phyloP scores from a whole-genome alignment of 2,113 vertebrate genomes.

The Gadus macrocephalus region DNA sequence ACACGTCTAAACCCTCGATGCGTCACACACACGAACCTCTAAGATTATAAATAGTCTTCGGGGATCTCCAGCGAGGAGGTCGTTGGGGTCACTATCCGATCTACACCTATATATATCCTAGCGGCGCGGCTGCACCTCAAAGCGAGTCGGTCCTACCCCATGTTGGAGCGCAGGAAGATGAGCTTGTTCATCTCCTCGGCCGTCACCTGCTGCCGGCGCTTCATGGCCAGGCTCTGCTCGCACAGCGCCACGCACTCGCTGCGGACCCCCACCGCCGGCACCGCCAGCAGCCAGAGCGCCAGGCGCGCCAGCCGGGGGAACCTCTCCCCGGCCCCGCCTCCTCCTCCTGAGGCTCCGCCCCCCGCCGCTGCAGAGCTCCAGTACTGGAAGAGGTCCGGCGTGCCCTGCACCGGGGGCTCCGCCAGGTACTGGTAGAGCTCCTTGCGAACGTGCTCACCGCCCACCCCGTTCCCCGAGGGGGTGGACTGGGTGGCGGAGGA shows the following conservation, averaged over 20 bases:
- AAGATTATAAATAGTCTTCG: slow-evolving; percentile 59
- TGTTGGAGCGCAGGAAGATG: slow-evolving; percentile 98
- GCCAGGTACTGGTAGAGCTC: slow-evolving; percentile 80
- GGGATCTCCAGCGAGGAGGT: slow-evolving; percentile 53
- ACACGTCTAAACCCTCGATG: slow-evolving; percentile 39
- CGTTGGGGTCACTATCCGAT: slow-evolving; percentile 36
- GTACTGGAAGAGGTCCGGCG: slow-evolving; percentile 94
- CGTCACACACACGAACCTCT: slow-evolving; percentile 29
- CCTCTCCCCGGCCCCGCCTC: slow-evolving; percentile 67
- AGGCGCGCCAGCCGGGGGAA: slow-evolving; percentile 90
- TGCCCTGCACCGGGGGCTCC: slow-evolving; percentile 73
- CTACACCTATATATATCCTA: too few relatives aligned
- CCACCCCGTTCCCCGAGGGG: slow-evolving; percentile 42
- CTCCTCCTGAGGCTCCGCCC: too few relatives aligned
- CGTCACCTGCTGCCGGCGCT: slow-evolving; percentile 88
- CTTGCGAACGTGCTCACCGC: slow-evolving; percentile 80
- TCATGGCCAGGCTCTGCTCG: slow-evolving; percentile 91
- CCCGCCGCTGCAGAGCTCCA: slow-evolving; percentile 84
- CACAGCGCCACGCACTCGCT: slow-evolving; percentile 90
- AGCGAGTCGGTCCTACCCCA: slow-evolving; percentile 77
- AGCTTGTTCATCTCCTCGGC: slow-evolving; percentile 98
- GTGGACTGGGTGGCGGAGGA: slow-evolving; percentile 27
- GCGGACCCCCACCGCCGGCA: slow-evolving; percentile 90
- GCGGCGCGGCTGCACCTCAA: too few relatives aligned
- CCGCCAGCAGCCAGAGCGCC: slow-evolving; percentile 95